These are phyloP conservation scores for Trisateles emortualis DNA, from an alignment of 2,888 invertebrate genomes.

Conservation along the genomic window DNA sequence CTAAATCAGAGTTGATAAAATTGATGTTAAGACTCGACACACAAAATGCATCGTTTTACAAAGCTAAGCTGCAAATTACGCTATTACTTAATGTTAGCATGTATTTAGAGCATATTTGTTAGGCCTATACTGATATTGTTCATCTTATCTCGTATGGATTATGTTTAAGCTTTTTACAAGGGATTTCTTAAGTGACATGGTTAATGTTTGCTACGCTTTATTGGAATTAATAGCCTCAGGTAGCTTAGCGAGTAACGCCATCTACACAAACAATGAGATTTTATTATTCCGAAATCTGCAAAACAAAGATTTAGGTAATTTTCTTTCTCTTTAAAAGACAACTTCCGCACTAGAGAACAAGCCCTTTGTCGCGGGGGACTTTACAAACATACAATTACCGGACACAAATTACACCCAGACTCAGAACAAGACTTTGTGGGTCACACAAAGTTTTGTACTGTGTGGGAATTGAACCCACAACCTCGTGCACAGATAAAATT, in stretches of 20 bases:
- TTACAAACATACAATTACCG: too few relatives aligned
- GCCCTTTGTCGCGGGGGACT: too few relatives aligned
- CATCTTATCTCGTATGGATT: slow-evolving; percentile 37
- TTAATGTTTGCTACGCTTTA: slow-evolving; percentile 24
- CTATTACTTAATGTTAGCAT: too few relatives aligned
- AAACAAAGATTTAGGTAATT: neutral
- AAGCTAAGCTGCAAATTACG: too few relatives aligned
- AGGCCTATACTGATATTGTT: slow-evolving; percentile 23
- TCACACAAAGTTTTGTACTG: too few relatives aligned
- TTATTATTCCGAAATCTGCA: neutral
- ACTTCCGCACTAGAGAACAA: too few relatives aligned
- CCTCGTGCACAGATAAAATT: too few relatives aligned
- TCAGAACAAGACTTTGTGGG: too few relatives aligned
- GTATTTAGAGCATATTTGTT: slow-evolving; percentile 10
- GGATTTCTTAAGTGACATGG: slow-evolving; percentile 36
- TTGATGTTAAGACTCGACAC: neutral
- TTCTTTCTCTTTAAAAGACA: too few relatives aligned
- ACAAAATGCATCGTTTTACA: neutral
- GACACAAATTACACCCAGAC: too few relatives aligned
- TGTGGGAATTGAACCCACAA: too few relatives aligned
- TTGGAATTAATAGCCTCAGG: slow-evolving; percentile 27
- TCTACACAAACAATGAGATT: slow-evolving; percentile 26
- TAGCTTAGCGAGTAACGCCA: slow-evolving; percentile 18
- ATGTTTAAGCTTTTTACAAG: slow-evolving; percentile 43
- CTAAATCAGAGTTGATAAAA: too few relatives aligned